Conservation (phyloP, 2,888 invertebrate genomes). For the Bellardia bayeri region DNA sequence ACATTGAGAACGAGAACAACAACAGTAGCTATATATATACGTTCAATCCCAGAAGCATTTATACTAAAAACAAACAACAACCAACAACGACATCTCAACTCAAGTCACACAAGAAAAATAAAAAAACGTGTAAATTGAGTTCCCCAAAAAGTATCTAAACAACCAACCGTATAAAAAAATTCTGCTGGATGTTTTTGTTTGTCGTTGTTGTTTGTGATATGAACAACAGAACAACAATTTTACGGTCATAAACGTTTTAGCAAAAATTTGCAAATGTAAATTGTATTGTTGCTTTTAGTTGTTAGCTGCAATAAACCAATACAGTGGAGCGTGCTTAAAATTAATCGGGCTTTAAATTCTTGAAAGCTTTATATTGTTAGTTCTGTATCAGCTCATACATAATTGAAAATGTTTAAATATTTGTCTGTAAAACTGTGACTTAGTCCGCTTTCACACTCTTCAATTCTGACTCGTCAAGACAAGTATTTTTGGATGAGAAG, state of each 20-base stretch:
- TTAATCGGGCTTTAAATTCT: too few relatives aligned
- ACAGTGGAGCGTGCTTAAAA: background rate
- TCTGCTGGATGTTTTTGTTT: slow-evolving; percentile 1
- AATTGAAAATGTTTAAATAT: too few relatives aligned
- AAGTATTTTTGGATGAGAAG: too few relatives aligned
- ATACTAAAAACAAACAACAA: background rate
- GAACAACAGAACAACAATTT: slow-evolving; percentile 15
- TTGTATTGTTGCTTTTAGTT: background rate
- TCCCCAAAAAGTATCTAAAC: slow-evolving; percentile 38
- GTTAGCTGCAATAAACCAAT: slow-evolving; percentile 4
- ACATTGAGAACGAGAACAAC: slow-evolving; percentile 10
- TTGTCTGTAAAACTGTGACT: too few relatives aligned
- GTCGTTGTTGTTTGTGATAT: background rate
- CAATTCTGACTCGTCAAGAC: too few relatives aligned
- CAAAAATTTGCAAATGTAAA: slow-evolving; percentile 4
- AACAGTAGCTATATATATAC: background rate
- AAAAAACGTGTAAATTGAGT: slow-evolving; percentile 45
- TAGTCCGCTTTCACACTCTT: too few relatives aligned
- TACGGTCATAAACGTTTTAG: slow-evolving; percentile 30
- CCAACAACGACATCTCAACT: slow-evolving; percentile 21
- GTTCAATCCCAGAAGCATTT: slow-evolving; percentile 48
- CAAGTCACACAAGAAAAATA: slow-evolving; percentile 10
- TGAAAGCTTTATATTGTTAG: too few relatives aligned
- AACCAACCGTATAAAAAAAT: slow-evolving; percentile 39
- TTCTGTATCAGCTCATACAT: too few relatives aligned